Base-by-base conservation (phyloP, 2,113 vertebrate species). In the Turdus rufiventris region DNA sequence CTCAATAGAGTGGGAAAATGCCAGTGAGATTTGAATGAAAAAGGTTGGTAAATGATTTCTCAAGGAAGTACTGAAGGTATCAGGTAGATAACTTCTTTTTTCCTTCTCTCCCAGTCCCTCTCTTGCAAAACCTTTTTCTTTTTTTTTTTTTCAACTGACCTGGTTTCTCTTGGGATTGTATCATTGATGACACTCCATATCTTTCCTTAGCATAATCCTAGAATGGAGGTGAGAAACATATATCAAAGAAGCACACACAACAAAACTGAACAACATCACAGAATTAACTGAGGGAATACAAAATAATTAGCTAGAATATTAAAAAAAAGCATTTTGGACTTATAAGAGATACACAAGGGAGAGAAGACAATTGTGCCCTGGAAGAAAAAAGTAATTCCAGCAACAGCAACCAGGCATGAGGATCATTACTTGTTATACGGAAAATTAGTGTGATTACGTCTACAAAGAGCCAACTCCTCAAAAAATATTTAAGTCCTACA, bases 141-240 rank as follows among this genome's bases (percentile, higher is more conserved):
- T 16, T 17, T 76, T 58, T 26, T 4, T 31, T 92, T 95, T 90
- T 93, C 81, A 58, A 99, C 99, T 98, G 94, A 99, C 99, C 99
- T 98, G 99, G 97, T 97, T 99, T 99, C 85, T 99, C 98, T 96
- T 99, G 99, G 51, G 99, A 99, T 79, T 99, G 99, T 94, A 99
- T 98, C 98, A 99, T 98, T 68, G 98, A 96, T 60, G 98, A 94
- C 79, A 99, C 92, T 84, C 99, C 99, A 73, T 99, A 99, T 91
- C 98, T 98, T 96, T 99, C 99, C 96, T 99, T 99, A 85, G 99
- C 99, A 98, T 99, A 99, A 97, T 99, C 99, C 99, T 99, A 97
- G 89, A 95, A 87, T 5, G 62, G 75, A 93, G 56, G 63, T 42
- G 47, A 93, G 51, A 96, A 94, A 94, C 43, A 96, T 5, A 0